Conservation (phyloP, 2,888 invertebrate species). For the Epinotia brunnichana region DNA sequence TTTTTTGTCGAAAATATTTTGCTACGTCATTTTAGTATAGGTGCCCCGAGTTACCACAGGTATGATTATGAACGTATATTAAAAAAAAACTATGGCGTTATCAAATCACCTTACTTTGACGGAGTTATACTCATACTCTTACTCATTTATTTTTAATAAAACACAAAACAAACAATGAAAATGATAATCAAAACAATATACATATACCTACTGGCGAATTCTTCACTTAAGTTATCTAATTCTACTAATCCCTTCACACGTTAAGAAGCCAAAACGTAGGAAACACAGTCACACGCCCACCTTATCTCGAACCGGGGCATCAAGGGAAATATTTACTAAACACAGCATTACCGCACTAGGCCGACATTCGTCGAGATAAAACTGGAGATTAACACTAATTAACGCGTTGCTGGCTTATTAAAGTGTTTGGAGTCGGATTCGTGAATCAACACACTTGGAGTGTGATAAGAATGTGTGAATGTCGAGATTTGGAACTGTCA, state of each 20-base stretch:
- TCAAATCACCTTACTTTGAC: neutral
- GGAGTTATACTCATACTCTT: no score
- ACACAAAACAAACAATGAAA: no score
- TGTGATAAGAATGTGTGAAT: slow-evolving; percentile 2
- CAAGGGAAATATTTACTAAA: slow-evolving; percentile 79
- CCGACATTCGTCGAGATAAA: slow-evolving; percentile 65
- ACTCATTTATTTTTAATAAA: no score
- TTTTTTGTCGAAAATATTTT: no score
- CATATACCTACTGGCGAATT: no score
- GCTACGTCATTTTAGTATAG: no score
- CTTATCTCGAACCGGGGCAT: slow-evolving; percentile 66
- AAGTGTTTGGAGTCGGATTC: slow-evolving; percentile 46
- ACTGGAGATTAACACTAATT: slow-evolving; percentile 73
- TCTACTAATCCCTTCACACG: slow-evolving; percentile 60
- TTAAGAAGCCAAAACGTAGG: slow-evolving; percentile 45
- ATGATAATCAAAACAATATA: no score
- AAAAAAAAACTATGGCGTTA: no score
- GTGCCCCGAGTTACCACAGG: no score
- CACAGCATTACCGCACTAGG: slow-evolving; percentile 62
- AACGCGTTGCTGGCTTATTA: slow-evolving; percentile 67
- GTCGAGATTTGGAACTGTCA: slow-evolving; percentile 10
- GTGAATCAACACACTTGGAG: slow-evolving; percentile 12
- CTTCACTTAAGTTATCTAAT: no score
- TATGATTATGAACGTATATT: no score
- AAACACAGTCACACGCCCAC: slow-evolving; percentile 57